Conservation (phyloP, 2,797 vertebrate species). For the Hybognathus amarus region DNA sequence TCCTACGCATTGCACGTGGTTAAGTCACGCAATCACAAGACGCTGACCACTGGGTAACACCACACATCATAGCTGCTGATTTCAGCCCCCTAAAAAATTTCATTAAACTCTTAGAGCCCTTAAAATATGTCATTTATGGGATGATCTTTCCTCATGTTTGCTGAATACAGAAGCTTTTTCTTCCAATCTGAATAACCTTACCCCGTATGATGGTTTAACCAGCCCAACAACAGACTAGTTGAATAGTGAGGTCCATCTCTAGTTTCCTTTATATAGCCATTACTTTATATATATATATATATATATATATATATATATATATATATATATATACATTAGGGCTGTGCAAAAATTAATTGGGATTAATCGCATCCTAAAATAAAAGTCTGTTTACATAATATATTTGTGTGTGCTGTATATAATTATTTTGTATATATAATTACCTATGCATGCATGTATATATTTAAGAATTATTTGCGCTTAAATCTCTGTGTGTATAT, state of each 20-base stretch:
- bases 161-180: not conserved
- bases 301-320: too few relatives aligned
- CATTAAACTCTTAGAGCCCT: not conserved
- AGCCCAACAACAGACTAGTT: not conserved
- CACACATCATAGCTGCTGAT: constrained; percentile 1
- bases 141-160: not conserved
- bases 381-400: too few relatives aligned
- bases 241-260: not conserved
- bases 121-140: not conserved
- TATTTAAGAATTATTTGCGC: too few relatives aligned
- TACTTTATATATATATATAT: too few relatives aligned
- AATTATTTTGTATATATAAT: too few relatives aligned
- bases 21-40: constrained; percentile 52
- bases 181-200: not conserved
- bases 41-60: constrained; percentile 8
- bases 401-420: too few relatives aligned
- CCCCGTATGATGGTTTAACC: not conserved
- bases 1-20: constrained; percentile 93
- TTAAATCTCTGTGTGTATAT: too few relatives aligned
- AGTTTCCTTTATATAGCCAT: not conserved
- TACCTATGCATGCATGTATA: too few relatives aligned
- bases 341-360: too few relatives aligned
- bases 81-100: not conserved
- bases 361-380: too few relatives aligned
- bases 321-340: too few relatives aligned